Evolutionary conservation across 2,113 vertebrate species (phyloP), one percentile per base, ranked within the genome.

Genomic region (Sapayoa aenigma): DNA sequence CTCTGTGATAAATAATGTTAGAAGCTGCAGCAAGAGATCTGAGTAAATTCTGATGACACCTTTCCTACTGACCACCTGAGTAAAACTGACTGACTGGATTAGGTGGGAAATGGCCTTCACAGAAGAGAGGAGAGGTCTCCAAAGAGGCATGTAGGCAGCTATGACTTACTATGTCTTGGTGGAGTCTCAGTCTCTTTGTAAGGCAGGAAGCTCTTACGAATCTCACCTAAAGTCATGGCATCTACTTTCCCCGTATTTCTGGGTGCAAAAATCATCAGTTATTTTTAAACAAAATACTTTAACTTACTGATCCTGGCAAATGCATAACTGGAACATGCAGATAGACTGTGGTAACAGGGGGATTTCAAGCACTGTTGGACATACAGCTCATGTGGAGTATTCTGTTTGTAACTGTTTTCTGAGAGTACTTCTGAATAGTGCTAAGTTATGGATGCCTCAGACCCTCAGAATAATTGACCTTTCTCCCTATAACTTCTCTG

Each of bases 101-200:
- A 65, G 46, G 18, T 52, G 30, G 52, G 50, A 94, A 78, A 27
- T 12, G 25, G 12, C 33, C 47, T 67, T 23, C 52, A 47, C 0
- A 46, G 37, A 39, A 55, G 33, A 75, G 9, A 62, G 52, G 31
- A 68, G 37, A 79, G 18, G 30, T 42, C 42, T 89, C 47, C 24
- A 27, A 58, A 69, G 11, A 53, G 35, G 6, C 78, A 47, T 4
- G 14, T 35, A 62, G 25, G 47, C 35, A 65, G 30, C 35, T 31
- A 8, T 0, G 0, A 47, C 19, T 42, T 80, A 41, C 42, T 42
- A 1, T 9, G 31, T 46, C 24, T 46, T 65, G 20, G 6, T 30
- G 25, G 53, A 69, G 15, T 35, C 44, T 39, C 53, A 55, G 72
- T 21, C 37, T 39, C 17, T 9, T 78, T 31, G 28, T 33, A 68